Percentiles rank a stretch among this genome's conserved stretches.
Evolutionary conservation across 2,888 invertebrate species (phyloP).

Genomic region (Erebia ligea): DNA sequence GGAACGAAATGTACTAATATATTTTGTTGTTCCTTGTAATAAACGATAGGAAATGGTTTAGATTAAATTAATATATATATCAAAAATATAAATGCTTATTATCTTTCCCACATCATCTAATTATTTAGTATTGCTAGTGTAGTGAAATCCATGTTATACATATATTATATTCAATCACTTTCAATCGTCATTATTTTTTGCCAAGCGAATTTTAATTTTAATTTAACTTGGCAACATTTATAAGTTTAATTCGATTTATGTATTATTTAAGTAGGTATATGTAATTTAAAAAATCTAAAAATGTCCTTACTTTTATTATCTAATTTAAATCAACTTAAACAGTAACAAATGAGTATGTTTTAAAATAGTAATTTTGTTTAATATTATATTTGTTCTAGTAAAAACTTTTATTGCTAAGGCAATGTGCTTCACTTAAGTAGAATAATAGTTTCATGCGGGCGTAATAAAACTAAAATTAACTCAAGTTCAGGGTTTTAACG

Average conservation of each 20-base stretch:
- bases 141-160: background rate
- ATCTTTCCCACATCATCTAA: slow-evolving; percentile 1
- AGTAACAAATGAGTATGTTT: background rate
- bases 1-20: background rate
- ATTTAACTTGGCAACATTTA: slow-evolving; percentile 1
- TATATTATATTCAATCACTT: slow-evolving; percentile 6
- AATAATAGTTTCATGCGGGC: background rate
- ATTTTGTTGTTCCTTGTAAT: background rate
- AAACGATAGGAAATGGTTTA: background rate
- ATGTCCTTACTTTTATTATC: background rate
- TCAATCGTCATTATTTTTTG: slow-evolving; percentile 7
- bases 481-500: background rate
- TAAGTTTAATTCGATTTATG: slow-evolving; percentile 3
- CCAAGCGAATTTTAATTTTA: slow-evolving; percentile 2
- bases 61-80: background rate
- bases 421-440: slow-evolving; percentile 5
- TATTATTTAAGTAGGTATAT: slow-evolving; percentile 11
- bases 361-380: background rate
- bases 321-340: slow-evolving; percentile 3
- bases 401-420: slow-evolving; percentile 6
- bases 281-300: background rate
- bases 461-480: slow-evolving; percentile 1
- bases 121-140: slow-evolving; percentile 16
- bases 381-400: background rate
- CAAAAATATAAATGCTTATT: background rate